Conservation (phyloP, 2,888 invertebrate species). For the Sycophila texana region DNA sequence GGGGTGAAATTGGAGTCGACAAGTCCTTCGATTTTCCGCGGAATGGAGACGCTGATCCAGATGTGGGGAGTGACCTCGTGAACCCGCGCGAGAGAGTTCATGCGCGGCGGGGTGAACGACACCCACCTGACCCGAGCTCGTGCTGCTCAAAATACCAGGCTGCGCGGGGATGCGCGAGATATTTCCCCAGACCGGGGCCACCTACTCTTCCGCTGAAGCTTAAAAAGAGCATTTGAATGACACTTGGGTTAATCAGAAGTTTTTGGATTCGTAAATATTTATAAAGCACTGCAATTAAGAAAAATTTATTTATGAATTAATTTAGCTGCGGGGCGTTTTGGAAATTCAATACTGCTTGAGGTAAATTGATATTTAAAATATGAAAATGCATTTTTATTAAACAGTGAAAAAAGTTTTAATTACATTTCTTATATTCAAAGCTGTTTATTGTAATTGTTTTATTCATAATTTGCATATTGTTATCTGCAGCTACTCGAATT, state of each 20-base stretch:
- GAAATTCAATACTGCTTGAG: no score
- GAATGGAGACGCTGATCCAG: constrained; percentile 53
- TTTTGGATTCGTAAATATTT: not conserved
- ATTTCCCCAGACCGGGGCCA: not conserved
- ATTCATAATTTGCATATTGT: no score
- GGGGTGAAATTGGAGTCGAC: not conserved
- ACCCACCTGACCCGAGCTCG: constrained; percentile 31
- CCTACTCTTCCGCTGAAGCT: not conserved
- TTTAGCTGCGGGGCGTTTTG: no score
- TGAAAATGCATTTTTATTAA: no score
- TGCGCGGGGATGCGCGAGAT: not conserved
- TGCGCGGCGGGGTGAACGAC: constrained; percentile 38
- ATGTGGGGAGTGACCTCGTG: constrained; percentile 50
- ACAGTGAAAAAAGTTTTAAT: no score
- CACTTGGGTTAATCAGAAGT: not conserved
- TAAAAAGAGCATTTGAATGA: no score
- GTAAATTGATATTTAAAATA: no score
- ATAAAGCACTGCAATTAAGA: not conserved
- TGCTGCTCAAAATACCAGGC: not conserved
- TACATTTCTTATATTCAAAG: no score
- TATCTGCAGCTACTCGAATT: no score
- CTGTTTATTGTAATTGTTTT: no score
- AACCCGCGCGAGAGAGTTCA: constrained; percentile 39
- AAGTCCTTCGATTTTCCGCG: constrained; percentile 55
- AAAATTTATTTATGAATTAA: no score